Evolutionary conservation across 2,888 invertebrate genomes (phyloP).

Genomic region (Thysanoteuthis rhombus): DNA sequence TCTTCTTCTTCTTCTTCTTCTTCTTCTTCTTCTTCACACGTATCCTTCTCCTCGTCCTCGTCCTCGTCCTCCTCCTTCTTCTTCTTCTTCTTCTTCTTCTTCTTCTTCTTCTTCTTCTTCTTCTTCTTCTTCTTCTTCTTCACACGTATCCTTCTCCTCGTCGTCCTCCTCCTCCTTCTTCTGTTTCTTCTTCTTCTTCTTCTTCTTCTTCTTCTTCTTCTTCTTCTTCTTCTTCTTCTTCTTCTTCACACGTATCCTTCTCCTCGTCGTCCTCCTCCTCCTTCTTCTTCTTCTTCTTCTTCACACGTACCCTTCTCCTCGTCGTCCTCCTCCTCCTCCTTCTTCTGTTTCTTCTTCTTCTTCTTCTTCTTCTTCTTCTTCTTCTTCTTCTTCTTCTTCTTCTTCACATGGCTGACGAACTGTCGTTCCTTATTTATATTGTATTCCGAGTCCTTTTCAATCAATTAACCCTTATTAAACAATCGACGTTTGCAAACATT

Average conservation of each 20-base stretch:
- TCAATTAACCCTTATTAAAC: too few species aligned
- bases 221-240: not conserved
- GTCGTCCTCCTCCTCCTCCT: not conserved
- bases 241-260: too few species aligned
- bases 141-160: not conserved
- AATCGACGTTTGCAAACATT: too few species aligned
- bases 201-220: not conserved
- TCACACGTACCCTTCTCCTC: too few species aligned
- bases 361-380: not conserved
- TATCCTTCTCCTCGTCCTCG: accelerated
- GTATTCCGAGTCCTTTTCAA: too few species aligned
- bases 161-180: not conserved
- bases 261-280: too few species aligned
- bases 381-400: not conserved
- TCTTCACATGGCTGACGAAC: too few species aligned
- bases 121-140: too few species aligned
- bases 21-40: too few species aligned
- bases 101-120: not conserved
- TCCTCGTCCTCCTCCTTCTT: not conserved
- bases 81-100: not conserved
- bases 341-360: not conserved
- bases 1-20: not conserved
- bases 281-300: too few species aligned
- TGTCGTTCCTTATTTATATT: too few species aligned
- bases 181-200: not conserved